phyloP scores from a whole-genome alignment of 2,113 vertebrate genomes.

The Camarhynchus parvulus region DNA sequence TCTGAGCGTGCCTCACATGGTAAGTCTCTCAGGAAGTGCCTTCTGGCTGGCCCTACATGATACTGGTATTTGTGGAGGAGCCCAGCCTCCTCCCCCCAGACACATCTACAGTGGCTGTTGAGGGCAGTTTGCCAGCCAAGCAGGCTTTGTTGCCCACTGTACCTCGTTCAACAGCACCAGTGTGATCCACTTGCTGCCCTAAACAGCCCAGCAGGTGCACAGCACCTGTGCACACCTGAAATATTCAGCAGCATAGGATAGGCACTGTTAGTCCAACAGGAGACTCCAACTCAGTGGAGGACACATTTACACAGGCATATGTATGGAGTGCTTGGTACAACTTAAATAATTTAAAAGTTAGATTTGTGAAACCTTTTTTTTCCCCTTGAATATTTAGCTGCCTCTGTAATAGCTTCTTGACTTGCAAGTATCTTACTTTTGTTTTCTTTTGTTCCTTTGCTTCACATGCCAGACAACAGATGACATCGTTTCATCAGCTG shows the following conservation, averaged over 20 bases:
- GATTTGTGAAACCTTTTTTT: not conserved
- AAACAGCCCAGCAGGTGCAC: not conserved
- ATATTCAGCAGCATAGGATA: not conserved
- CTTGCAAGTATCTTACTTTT: not conserved
- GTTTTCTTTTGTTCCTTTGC: not conserved
- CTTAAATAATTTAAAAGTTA: not conserved
- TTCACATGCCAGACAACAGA: conserved; percentile 86
- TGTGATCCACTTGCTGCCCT: not conserved
- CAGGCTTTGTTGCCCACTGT: not conserved
- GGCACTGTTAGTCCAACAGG: fast-evolving
- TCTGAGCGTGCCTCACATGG: not conserved
- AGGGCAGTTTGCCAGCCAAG: not conserved
- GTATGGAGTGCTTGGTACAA: not conserved
- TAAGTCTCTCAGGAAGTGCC: not conserved
- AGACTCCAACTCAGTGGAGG: not conserved
- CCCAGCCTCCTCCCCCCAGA: not conserved
- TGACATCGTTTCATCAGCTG: conserved; percentile 95
- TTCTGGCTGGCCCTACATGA: not conserved
- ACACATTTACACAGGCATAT: not conserved
- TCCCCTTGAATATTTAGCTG: not conserved
- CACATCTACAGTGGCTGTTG: not conserved
- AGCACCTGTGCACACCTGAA: not conserved
- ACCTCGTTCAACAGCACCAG: not conserved
- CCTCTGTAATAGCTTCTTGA: not conserved
- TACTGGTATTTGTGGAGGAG: not conserved